Conservation (phyloP, 1,140 invertebrate species). For the Tetranychus cinnabarinus region DNA sequence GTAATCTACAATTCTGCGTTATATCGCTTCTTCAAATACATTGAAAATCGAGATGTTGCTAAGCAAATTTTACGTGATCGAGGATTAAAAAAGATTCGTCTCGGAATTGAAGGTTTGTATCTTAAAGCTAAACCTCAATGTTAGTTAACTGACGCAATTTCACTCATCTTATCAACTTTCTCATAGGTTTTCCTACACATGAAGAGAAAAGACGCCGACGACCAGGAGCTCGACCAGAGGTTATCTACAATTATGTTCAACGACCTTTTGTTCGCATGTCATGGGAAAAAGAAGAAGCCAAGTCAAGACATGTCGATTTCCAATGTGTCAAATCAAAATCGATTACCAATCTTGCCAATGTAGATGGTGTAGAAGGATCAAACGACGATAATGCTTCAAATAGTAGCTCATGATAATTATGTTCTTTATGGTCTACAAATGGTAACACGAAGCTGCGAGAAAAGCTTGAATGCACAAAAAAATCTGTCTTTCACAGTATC, state of each 20-base stretch:
- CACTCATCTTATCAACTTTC: slow-evolving; percentile 2
- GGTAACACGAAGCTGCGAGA: too few relatives aligned
- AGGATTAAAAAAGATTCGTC: slow-evolving; percentile 91
- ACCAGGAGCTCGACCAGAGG: slow-evolving; percentile 33
- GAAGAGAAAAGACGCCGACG: slow-evolving; percentile 67
- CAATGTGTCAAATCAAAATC: slow-evolving; percentile 86
- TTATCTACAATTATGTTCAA: slow-evolving; percentile 98
- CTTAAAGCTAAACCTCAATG: not conserved
- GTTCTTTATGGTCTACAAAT: too few relatives aligned
- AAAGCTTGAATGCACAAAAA: too few relatives aligned
- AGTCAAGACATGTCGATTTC: slow-evolving; percentile 96
- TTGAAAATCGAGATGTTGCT: slow-evolving; percentile 95
- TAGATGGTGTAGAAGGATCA: slow-evolving; percentile 6
- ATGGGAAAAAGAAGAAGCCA: slow-evolving; percentile 99
- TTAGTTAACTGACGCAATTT: not conserved
- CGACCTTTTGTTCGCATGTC: slow-evolving; percentile 99
- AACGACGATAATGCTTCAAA: not conserved
- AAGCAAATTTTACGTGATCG: slow-evolving; percentile 86
- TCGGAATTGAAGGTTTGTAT: slow-evolving; percentile 66
- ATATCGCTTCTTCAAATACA: slow-evolving; percentile 90
- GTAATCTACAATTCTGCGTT: slow-evolving; percentile 28
- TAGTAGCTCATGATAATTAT: too few relatives aligned
- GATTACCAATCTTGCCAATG: slow-evolving; percentile 56
- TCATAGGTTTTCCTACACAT: slow-evolving; percentile 73
- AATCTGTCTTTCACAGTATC: too few relatives aligned